These are phyloP conservation scores for Arvicanthis niloticus DNA, from an alignment of 2,113 vertebrate genomes.

Conservation along the genomic window DNA sequence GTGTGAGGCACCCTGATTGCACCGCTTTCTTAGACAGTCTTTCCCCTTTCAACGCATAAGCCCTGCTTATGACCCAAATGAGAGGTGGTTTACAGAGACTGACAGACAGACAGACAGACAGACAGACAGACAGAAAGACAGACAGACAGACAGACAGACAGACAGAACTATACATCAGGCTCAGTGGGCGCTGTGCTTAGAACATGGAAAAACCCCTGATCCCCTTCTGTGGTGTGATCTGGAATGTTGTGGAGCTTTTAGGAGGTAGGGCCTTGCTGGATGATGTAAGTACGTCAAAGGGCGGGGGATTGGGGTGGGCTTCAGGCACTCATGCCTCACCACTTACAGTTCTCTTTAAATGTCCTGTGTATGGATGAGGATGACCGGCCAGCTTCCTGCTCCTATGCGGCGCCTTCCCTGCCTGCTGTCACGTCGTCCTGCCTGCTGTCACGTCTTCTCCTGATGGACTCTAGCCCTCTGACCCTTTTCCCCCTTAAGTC, in stretches of 20 bases:
- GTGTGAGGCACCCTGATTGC: background rate
- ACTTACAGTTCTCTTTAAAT: background rate
- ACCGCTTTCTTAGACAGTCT: background rate
- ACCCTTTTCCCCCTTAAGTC: background rate
- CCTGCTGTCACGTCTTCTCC: background rate
- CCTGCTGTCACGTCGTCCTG: too few relatives aligned
- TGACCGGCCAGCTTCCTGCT: background rate
- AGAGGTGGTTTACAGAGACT: background rate
- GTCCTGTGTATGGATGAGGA: background rate
- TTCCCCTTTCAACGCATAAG: background rate
- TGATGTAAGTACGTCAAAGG: background rate
- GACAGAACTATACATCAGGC: too few relatives aligned
- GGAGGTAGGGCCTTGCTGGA: background rate
- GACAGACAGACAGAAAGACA: too few relatives aligned
- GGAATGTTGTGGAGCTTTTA: too few relatives aligned
- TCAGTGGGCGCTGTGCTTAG: background rate
- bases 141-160: too few relatives aligned
- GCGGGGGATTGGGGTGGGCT: too few relatives aligned
- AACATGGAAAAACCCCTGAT: background rate
- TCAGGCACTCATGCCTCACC: background rate
- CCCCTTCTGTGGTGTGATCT: too few relatives aligned
- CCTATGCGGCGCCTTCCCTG: background rate
- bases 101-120: too few relatives aligned
- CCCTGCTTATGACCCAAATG: background rate
- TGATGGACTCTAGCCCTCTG: background rate